Evolutionary conservation across 2,113 vertebrate genomes (phyloP).

Genomic region (Desmodus rotundus): DNA sequence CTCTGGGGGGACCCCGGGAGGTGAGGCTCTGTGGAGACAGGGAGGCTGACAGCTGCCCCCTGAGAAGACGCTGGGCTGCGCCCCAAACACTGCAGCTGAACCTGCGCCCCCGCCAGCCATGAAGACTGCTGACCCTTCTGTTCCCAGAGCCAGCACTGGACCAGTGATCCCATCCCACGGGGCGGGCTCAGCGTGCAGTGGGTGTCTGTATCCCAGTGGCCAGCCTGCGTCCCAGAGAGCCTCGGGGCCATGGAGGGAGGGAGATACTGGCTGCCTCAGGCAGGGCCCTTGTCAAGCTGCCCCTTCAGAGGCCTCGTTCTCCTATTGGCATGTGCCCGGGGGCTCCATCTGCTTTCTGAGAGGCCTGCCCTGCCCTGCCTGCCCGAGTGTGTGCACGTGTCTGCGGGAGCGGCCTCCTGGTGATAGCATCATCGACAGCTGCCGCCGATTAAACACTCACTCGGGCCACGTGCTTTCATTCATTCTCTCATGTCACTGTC

Average conservation of each 20-base stretch:
- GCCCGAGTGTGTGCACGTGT: neutral
- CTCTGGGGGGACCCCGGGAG: neutral
- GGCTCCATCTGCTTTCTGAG: neutral
- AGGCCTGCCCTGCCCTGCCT: neutral
- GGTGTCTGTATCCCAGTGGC: rapidly evolving
- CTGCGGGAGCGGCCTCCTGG: rapidly evolving
- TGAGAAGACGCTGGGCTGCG: rapidly evolving
- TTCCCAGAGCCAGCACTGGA: rapidly evolving
- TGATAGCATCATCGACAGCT: rapidly evolving
- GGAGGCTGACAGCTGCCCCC: rapidly evolving
- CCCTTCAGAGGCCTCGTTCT: neutral
- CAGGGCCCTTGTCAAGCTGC: neutral
- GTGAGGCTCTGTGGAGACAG: neutral
- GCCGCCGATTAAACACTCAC: rapidly evolving
- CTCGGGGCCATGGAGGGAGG: rapidly evolving
- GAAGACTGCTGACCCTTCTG: neutral
- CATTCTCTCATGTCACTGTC: rapidly evolving
- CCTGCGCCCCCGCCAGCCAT: rapidly evolving
- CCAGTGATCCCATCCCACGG: rapidly evolving
- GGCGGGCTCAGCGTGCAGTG: rapidly evolving
- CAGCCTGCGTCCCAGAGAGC: neutral
- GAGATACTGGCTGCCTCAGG: rapidly evolving
- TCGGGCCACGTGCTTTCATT: rapidly evolving
- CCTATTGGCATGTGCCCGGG: rapidly evolving
- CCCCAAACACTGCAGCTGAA: too few species aligned